Evolutionary conservation across 2,797 vertebrate species (phyloP).

Genomic region (Uromys caudimaculatus): DNA sequence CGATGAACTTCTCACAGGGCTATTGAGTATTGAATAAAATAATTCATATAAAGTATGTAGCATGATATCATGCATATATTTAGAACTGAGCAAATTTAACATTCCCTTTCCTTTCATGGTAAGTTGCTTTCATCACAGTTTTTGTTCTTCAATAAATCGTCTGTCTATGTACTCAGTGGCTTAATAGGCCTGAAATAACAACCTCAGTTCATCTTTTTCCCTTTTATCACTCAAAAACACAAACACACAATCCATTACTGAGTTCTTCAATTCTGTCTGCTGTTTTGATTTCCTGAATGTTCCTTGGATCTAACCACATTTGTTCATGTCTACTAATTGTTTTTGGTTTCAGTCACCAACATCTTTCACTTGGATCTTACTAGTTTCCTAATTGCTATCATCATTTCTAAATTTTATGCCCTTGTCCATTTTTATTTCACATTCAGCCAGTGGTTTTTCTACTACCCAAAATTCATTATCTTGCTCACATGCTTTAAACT

Average conservation of each 20-base stretch:
- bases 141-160: background rate
- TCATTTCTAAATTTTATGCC: background rate
- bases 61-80: background rate
- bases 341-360: background rate
- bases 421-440: constrained; percentile 43
- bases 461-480: background rate
- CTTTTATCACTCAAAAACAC: background rate
- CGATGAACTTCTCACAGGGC: background rate
- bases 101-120: background rate
- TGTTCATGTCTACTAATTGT: background rate
- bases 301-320: background rate
- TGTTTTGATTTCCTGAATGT: background rate
- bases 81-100: constrained; percentile 1
- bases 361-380: background rate
- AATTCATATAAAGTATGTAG: background rate
- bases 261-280: background rate
- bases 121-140: background rate
- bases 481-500: background rate
- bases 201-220: background rate
- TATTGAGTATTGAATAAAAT: constrained; percentile 1
- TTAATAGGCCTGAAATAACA: background rate
- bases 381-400: background rate
- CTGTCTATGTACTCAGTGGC: background rate
- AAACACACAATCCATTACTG: background rate
- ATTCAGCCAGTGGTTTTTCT: background rate